Conservation (phyloP, 2,797 vertebrate genomes). For the Typhlichthys subterraneus region DNA sequence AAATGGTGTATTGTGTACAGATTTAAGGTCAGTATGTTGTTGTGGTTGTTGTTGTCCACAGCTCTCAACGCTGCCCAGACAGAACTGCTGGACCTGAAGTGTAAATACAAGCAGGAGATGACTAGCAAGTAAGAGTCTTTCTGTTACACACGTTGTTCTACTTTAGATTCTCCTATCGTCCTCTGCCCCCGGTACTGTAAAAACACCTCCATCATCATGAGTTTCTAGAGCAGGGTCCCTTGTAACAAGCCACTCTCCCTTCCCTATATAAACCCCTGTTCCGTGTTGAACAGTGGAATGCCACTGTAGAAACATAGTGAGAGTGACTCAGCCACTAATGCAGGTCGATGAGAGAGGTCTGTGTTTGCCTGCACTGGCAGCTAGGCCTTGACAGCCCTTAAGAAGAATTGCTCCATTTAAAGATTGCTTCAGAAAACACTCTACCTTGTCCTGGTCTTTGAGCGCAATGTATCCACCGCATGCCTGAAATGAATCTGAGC, state of each 20-base stretch:
- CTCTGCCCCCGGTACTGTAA: neutral
- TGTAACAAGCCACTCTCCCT: conserved; percentile 22
- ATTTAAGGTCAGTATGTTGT: conserved; percentile 47
- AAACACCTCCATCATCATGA: neutral
- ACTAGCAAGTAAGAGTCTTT: conserved; percentile 86
- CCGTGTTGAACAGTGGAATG: conserved; percentile 60
- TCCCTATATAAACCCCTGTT: conserved; percentile 35
- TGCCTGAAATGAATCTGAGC: conserved; percentile 76
- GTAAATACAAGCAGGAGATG: conserved; percentile 92
- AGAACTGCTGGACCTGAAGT: conserved; percentile 89
- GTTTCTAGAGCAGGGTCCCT: conserved; percentile 1
- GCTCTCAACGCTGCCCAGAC: conserved; percentile 90
- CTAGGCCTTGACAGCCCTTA: conserved; percentile 75
- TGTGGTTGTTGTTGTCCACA: conserved; percentile 48
- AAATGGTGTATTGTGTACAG: conserved; percentile 19
- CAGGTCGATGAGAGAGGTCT: conserved; percentile 72
- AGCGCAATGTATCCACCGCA: conserved; percentile 71
- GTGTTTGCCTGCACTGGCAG: conserved; percentile 70
- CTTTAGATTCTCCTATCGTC: neutral
- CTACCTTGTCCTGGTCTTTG: conserved; percentile 77
- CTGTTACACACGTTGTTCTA: neutral
- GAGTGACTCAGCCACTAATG: conserved; percentile 73
- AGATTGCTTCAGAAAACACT: conserved; percentile 81
- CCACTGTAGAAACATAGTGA: conserved; percentile 50
- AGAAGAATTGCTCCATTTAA: conserved; percentile 82